Percentiles rank a stretch among this genome's conserved stretches.
phyloP scores from a whole-genome alignment of 2,888 invertebrate species.

The Chaetogeoica ovagalla region DNA sequence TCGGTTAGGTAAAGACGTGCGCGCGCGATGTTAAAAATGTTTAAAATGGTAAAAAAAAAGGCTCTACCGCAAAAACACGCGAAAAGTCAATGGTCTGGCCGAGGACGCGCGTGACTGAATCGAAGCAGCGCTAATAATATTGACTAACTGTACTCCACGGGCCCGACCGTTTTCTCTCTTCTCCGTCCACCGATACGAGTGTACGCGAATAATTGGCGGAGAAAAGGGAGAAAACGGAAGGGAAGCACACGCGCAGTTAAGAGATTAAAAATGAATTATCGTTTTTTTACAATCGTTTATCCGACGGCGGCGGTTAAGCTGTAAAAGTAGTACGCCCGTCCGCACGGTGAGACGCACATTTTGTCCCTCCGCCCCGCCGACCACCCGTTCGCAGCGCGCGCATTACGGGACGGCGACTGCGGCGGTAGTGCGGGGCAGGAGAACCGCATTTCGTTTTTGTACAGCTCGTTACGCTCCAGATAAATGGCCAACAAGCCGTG shows the following conservation, averaged over 20 bases:
- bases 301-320: constrained; percentile 15
- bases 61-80: too few species aligned
- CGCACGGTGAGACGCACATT: background rate
- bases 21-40: too few species aligned
- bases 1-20: too few species aligned
- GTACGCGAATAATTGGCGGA: background rate
- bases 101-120: too few species aligned
- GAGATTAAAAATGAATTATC: constrained; percentile 53
- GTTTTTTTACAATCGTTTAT: constrained; percentile 36
- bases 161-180: too few species aligned
- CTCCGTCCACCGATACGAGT: too few species aligned
- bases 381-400: background rate
- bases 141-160: too few species aligned
- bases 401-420: background rate
- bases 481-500: constrained; percentile 48
- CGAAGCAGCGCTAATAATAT: too few species aligned
- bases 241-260: background rate
- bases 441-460: constrained; percentile 40
- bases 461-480: constrained; percentile 52
- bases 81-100: too few species aligned
- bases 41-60: too few species aligned
- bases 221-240: background rate
- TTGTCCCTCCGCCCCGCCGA: background rate
- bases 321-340: constrained; percentile 17
- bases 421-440: background rate